Conservation (phyloP, 2,113 vertebrate species). For the Nothoprocta pentlandii region DNA sequence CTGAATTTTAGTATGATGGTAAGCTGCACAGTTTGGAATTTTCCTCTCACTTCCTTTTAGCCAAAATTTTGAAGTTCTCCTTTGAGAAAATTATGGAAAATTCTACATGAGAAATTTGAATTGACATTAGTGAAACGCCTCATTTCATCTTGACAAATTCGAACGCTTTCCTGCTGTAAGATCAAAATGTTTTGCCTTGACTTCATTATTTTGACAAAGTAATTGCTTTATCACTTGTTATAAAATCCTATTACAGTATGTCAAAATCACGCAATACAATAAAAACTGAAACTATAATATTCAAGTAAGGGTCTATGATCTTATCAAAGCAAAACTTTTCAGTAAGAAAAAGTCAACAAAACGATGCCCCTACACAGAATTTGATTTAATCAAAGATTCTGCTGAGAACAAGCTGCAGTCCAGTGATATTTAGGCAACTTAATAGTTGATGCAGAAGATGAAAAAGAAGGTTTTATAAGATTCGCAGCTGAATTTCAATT, state of each 20-base stretch:
- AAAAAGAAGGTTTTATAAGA: not conserved
- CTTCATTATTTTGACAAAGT: constrained; percentile 39
- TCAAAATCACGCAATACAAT: constrained; percentile 32
- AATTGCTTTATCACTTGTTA: constrained; percentile 42
- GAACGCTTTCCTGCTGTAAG: not conserved
- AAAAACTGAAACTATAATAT: constrained; percentile 19
- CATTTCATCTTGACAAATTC: not conserved
- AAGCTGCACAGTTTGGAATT: not conserved
- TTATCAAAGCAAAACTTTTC: constrained; percentile 33
- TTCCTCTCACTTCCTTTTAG: not conserved
- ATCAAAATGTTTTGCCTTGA: not conserved
- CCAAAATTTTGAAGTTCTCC: not conserved
- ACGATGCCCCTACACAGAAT: not conserved
- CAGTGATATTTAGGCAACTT: not conserved
- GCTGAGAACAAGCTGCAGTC: not conserved
- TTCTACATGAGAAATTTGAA: not conserved
- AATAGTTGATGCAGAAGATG: not conserved
- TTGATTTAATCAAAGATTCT: constrained; percentile 29
- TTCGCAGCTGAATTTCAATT: not conserved
- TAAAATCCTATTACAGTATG: constrained; percentile 1
- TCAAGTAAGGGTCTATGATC: not conserved
- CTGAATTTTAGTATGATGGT: not conserved
- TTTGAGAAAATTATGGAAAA: not conserved
- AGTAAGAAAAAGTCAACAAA: constrained; percentile 40
- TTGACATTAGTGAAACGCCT: not conserved